phyloP scores from a whole-genome alignment of 1,140 invertebrate species.

The Cardiocondyla obscurior region DNA sequence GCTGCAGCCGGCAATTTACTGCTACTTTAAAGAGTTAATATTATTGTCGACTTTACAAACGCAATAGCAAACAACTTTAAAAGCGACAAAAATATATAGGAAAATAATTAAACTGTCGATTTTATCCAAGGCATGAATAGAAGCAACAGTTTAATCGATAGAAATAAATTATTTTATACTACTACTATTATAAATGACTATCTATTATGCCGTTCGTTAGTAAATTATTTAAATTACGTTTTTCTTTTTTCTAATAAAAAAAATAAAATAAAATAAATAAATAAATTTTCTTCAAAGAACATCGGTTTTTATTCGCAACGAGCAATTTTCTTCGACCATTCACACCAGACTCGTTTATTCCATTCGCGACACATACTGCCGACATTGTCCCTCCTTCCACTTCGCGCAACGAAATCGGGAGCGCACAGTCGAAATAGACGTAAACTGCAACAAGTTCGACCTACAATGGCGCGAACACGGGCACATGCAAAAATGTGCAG shows the following conservation, averaged over 20 bases:
- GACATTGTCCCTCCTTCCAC: neutral
- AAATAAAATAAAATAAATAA: too few relatives aligned
- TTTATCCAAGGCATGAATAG: neutral
- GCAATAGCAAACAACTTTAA: neutral
- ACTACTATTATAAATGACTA: neutral
- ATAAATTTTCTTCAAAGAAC: too few relatives aligned
- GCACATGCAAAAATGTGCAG: neutral
- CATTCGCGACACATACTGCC: neutral
- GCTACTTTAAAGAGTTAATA: neutral
- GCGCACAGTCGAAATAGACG: constrained; percentile 16
- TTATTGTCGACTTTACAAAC: neutral
- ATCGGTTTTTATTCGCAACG: neutral
- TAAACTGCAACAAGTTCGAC: constrained; percentile 51
- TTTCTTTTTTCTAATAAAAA: neutral
- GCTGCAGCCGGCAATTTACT: neutral
- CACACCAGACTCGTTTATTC: neutral
- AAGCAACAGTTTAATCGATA: neutral
- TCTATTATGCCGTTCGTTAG: neutral
- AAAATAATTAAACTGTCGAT: constrained; percentile 10
- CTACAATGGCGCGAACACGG: constrained; percentile 8
- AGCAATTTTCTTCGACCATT: neutral
- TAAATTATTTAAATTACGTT: neutral
- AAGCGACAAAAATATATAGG: neutral
- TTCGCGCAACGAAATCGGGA: neutral
- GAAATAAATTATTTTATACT: neutral